Conservation (phyloP, 2,888 invertebrate species). For the Penaeus monodon region DNA sequence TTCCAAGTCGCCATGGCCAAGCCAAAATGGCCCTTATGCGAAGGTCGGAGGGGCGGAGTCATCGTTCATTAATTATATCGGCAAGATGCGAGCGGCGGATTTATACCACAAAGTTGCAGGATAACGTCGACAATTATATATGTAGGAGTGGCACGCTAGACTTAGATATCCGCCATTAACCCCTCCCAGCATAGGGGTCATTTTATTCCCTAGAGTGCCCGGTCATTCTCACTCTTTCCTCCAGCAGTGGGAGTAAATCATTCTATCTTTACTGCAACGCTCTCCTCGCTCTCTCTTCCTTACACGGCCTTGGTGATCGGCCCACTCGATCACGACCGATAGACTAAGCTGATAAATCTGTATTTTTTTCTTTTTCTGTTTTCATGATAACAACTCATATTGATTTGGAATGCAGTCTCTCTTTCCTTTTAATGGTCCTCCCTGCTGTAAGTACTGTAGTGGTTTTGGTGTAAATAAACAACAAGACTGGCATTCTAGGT, state of each 20-base stretch:
- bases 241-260: constrained; percentile 23
- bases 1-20: constrained; percentile 10
- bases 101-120: constrained; percentile 54
- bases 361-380: too few species aligned
- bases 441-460: neutral
- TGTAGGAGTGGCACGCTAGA: constrained; percentile 52
- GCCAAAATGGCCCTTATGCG: constrained; percentile 34
- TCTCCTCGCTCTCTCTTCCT: neutral
- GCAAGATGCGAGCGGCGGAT: constrained; percentile 41
- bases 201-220: neutral
- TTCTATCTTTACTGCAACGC: constrained; percentile 29
- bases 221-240: constrained; percentile 6
- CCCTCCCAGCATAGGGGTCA: neutral
- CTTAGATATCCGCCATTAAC: constrained; percentile 19
- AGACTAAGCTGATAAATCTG: neutral
- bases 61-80: constrained; percentile 37
- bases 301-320: constrained; percentile 10
- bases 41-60: constrained; percentile 42
- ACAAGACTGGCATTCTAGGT: constrained; percentile 44
- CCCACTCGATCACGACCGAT: constrained; percentile 8
- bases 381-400: too few species aligned
- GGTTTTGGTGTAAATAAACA: neutral
- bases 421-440: neutral
- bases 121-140: constrained; percentile 58
- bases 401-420: too few species aligned